These are phyloP conservation scores for Acestrorhynchus altus DNA, from an alignment of 2,797 vertebrate species.

Conservation along the genomic window DNA sequence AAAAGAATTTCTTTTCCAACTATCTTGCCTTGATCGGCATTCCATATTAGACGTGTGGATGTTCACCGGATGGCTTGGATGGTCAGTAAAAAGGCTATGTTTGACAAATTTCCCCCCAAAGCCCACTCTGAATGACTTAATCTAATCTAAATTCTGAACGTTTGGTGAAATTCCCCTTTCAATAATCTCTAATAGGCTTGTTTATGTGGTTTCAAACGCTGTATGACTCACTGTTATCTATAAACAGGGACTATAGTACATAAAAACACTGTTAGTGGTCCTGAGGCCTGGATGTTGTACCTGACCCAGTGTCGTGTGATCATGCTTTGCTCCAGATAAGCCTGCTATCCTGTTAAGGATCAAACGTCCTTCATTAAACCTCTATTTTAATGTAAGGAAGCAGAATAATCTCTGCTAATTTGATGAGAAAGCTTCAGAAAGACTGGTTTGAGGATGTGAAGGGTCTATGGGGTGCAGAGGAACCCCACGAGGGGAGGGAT, in stretches of 20 bases:
- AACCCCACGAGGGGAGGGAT: conserved; percentile 39
- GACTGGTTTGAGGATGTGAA: conserved; percentile 29
- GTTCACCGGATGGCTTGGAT: too few species aligned
- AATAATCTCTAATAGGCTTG: too few species aligned
- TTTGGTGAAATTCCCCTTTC: too few species aligned
- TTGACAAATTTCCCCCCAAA: too few species aligned
- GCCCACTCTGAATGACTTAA: too few species aligned
- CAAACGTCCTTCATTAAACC: conserved; percentile 28
- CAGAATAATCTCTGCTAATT: conserved; percentile 20
- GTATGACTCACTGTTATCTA: too few species aligned
- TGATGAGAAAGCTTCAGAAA: conserved; percentile 27
- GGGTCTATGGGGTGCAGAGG: conserved; percentile 20
- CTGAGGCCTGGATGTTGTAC: neutral
- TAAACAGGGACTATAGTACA: neutral
- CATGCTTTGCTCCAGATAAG: conserved; percentile 16
- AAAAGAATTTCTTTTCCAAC: too few species aligned
- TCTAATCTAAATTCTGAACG: too few species aligned
- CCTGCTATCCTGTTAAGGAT: neutral
- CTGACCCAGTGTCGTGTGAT: conserved; percentile 6
- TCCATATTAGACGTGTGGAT: too few species aligned
- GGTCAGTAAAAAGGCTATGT: too few species aligned
- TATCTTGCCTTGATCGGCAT: too few species aligned
- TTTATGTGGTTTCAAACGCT: too few species aligned
- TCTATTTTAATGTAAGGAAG: conserved; percentile 17
- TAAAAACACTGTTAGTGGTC: neutral